Percentiles rank a stretch among this genome's conserved stretches.
phyloP scores from a whole-genome alignment of 1,140 invertebrate genomes.

The Magallana gigas region DNA sequence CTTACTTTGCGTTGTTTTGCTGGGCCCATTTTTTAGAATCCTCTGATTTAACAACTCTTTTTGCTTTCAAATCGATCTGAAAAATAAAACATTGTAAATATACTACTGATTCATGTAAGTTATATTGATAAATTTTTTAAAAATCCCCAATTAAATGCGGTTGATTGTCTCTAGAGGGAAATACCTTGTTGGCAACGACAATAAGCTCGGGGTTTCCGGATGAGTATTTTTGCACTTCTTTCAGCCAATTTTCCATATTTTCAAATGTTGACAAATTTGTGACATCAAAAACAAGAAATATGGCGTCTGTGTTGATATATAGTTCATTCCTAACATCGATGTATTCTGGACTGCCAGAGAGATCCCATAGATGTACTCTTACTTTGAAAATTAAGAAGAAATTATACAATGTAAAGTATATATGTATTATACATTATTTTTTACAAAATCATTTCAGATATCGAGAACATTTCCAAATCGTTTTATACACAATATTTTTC shows the following conservation, averaged over 20 bases:
- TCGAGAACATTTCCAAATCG: too few species aligned
- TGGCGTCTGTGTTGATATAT: conserved; percentile 73
- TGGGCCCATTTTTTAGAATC: conserved; percentile 70
- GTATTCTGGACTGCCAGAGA: conserved; percentile 75
- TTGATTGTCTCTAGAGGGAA: neutral
- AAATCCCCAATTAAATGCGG: neutral
- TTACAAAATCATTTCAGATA: too few species aligned
- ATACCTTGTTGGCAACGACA: conserved; percentile 75
- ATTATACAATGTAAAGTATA: too few species aligned
- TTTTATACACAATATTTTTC: too few species aligned
- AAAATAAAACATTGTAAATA: neutral
- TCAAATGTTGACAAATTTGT: conserved; percentile 74
- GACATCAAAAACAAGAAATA: conserved; percentile 75
- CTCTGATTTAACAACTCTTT: conserved; percentile 63
- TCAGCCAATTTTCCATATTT: conserved; percentile 71
- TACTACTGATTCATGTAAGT: too few species aligned
- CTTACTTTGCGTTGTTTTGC: conserved; percentile 69
- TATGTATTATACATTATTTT: too few species aligned
- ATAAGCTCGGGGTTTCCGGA: conserved; percentile 67
- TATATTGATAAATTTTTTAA: neutral
- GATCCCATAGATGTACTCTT: conserved; percentile 76
- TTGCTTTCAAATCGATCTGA: conserved; percentile 68
- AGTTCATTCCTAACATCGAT: conserved; percentile 77
- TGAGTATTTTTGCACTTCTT: conserved; percentile 70
- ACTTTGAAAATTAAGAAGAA: conserved; percentile 61